A percentile compares a stretch with the other conserved stretches of the same genome.
These are phyloP conservation scores for Mylabris sibirica DNA, from an alignment of 2,888 invertebrate genomes.

Conservation along the genomic window DNA sequence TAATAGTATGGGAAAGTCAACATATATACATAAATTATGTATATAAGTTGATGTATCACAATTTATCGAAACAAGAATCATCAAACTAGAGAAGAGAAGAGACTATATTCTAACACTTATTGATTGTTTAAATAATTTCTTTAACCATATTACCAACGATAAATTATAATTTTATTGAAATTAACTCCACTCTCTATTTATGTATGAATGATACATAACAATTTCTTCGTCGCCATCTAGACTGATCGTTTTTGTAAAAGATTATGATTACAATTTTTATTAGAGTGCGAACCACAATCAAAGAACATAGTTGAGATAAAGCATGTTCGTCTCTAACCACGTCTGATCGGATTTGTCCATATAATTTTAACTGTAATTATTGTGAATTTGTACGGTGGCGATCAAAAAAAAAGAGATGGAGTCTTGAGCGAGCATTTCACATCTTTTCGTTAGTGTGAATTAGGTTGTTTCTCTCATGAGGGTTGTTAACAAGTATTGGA, in stretches of 20 bases:
- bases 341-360: no score
- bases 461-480: no score
- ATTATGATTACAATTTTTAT: background rate
- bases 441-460: no score
- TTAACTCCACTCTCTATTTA: background rate
- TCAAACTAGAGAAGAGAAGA: background rate
- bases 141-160: background rate
- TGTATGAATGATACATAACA: background rate
- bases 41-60: background rate
- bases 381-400: no score
- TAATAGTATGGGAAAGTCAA: slow-evolving; percentile 14
- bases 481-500: no score
- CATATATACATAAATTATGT: slow-evolving; percentile 12
- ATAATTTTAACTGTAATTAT: no score
- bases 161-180: background rate
- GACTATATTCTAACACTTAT: background rate
- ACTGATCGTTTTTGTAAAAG: background rate
- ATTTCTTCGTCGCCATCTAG: background rate
- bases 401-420: no score
- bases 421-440: no score
- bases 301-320: no score
- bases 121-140: background rate
- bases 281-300: no score
- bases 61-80: background rate
- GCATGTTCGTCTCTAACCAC: no score